These are phyloP conservation scores for Tragelaphus imberbis DNA, from an alignment of 2,113 vertebrate genomes.

Conservation along the genomic window DNA sequence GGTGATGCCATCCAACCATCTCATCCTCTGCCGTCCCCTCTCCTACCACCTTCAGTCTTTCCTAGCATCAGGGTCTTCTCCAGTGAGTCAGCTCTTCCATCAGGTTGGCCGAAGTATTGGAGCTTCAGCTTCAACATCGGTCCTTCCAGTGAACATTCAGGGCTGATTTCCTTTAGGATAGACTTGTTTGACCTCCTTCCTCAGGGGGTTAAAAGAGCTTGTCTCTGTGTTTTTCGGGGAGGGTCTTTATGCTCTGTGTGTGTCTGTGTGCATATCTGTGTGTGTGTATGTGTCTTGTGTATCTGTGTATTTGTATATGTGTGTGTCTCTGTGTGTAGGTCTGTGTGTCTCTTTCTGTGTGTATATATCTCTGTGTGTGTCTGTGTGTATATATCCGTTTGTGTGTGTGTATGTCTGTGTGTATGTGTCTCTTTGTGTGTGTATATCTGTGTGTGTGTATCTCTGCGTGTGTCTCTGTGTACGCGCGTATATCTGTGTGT, in stretches of 20 bases:
- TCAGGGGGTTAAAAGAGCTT: not conserved
- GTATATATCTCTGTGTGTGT: not conserved
- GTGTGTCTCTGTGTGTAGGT: not conserved
- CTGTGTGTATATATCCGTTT: rapidly evolving
- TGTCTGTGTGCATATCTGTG: not conserved
- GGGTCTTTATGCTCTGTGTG: no score
- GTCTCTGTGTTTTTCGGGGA: not conserved
- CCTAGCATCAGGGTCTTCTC: not conserved
- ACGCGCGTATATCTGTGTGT: rapidly evolving
- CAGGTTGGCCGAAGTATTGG: rapidly evolving
- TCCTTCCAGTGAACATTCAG: not conserved
- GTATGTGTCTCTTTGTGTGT: no score
- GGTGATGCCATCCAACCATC: not conserved
- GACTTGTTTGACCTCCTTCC: not conserved
- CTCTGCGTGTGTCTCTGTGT: rapidly evolving
- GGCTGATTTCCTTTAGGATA: not conserved
- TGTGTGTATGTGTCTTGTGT: not conserved
- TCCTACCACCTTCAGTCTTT: not conserved
- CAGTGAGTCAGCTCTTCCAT: not conserved
- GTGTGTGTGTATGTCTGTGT: no score
- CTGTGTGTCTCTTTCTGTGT: not conserved
- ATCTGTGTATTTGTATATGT: not conserved
- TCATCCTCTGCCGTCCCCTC: not conserved
- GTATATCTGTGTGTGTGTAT: not conserved
- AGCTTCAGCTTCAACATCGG: not conserved